phyloP scores from a whole-genome alignment of 2,797 vertebrate species.

The Pangasius djambal region DNA sequence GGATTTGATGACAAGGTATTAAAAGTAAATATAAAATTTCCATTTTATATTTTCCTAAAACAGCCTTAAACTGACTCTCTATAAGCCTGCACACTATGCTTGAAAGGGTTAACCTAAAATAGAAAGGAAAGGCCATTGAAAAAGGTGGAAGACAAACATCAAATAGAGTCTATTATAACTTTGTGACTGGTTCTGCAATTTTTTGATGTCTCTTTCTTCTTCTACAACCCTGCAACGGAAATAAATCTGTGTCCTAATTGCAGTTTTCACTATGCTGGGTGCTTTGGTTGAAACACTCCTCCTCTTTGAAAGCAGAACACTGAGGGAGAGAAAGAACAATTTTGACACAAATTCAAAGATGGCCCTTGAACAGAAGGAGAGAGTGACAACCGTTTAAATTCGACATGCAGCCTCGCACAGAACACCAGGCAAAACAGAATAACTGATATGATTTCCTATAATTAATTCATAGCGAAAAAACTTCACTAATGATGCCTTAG shows the following conservation, averaged over 20 bases:
- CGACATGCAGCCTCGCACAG: conserved; percentile 11
- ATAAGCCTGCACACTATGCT: not conserved
- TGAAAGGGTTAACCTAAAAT: not conserved
- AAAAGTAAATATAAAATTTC: not conserved
- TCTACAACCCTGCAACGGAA: conserved; percentile 13
- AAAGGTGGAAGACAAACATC: conserved; percentile 19
- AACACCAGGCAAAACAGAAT: conserved; percentile 50
- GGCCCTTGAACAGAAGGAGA: conserved; percentile 46
- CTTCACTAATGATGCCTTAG: conserved; percentile 40
- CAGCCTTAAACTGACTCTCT: not conserved
- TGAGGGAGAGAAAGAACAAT: conserved; percentile 33
- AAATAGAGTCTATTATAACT: conserved; percentile 28
- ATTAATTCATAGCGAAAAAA: conserved; percentile 53
- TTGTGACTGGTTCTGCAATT: not conserved
- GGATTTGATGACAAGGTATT: not conserved
- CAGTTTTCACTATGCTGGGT: conserved; percentile 29
- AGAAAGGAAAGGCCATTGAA: not conserved
- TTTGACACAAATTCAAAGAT: conserved; percentile 47
- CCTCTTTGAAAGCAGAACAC: conserved; percentile 42
- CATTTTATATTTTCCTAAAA: not conserved
- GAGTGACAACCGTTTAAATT: conserved; percentile 46
- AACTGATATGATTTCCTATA: conserved; percentile 47
- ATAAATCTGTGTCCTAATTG: conserved; percentile 41
- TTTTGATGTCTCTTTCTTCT: conserved; percentile 21
- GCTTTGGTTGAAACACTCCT: conserved; percentile 24